Evolutionary conservation across 2,113 vertebrate genomes (phyloP).

Genomic region (Ciconia maguari): DNA sequence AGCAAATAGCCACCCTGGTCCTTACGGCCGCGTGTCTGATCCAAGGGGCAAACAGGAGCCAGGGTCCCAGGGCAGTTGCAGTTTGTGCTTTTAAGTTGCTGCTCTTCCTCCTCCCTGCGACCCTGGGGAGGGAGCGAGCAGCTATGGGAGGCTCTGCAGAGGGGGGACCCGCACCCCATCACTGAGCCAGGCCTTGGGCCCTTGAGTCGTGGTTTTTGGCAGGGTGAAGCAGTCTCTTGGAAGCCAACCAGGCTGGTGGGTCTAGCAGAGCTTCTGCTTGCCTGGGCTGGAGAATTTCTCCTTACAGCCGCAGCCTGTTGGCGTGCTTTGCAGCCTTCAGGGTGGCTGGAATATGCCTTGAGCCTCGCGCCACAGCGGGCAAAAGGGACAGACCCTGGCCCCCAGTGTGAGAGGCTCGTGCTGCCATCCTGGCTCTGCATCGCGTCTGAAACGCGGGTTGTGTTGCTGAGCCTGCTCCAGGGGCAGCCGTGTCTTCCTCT

Average conservation of each 20-base stretch:
- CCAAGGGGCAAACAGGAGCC: not conserved
- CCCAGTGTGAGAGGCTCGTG: not conserved
- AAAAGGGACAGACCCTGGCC: not conserved
- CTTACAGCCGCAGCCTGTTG: not conserved
- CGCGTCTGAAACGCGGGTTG: accelerated
- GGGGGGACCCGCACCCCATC: accelerated
- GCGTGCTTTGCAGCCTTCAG: not conserved
- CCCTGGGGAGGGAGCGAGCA: not conserved
- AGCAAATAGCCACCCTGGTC: not conserved
- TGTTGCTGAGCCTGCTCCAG: not conserved
- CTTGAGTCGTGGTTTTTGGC: not conserved
- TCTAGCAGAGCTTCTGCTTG: not conserved
- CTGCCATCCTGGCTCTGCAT: not conserved
- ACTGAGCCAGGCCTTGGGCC: not conserved
- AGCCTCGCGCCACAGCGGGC: not conserved
- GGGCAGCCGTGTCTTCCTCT: not conserved
- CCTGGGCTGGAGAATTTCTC: not conserved
- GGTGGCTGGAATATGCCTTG: not conserved
- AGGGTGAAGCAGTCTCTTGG: not conserved
- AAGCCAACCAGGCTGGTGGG: not conserved
- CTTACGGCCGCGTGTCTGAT: accelerated
- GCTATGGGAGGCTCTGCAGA: not conserved
- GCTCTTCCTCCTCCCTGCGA: not conserved
- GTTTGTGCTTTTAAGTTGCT: not conserved
- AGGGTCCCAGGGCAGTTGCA: not conserved